A percentile compares a stretch with the other conserved stretches of the same genome.
phyloP scores from a whole-genome alignment of 2,113 vertebrate species.

The Osmerus eperlanus region DNA sequence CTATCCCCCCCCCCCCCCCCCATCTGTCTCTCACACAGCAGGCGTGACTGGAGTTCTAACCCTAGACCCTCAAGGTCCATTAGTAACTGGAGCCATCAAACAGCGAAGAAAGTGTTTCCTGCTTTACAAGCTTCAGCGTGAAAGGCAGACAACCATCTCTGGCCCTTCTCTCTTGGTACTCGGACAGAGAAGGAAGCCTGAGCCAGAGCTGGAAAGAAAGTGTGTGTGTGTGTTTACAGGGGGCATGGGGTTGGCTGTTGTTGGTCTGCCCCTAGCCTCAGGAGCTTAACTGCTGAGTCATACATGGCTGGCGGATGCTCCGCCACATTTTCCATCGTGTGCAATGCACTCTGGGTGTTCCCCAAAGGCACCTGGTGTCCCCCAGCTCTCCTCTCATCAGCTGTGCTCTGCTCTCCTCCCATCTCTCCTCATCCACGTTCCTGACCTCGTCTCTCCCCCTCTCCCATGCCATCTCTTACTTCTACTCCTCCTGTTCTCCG shows the following conservation, averaged over 20 bases:
- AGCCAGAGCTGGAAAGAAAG: slow-evolving; percentile 6
- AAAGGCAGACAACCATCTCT: too few species aligned
- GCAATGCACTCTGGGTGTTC: not conserved
- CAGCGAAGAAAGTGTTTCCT: too few species aligned
- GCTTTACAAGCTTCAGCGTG: too few species aligned
- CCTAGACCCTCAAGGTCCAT: slow-evolving; percentile 14
- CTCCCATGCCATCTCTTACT: not conserved
- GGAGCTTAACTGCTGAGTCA: not conserved
- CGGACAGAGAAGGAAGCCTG: slow-evolving; percentile 7
- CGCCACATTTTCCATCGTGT: not conserved
- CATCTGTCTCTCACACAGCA: not conserved
- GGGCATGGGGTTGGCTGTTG: not conserved
- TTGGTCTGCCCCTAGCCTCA: not conserved
- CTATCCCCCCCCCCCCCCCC: not conserved
- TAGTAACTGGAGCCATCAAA: not conserved
- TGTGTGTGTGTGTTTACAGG: not conserved
- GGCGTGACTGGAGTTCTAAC: not conserved
- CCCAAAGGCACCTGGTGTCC: not conserved
- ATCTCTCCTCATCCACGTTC: slow-evolving; percentile 8
- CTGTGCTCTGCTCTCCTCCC: slow-evolving; percentile 4
- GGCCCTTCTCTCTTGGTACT: not conserved
- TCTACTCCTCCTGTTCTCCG: not conserved
- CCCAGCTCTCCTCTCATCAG: not conserved
- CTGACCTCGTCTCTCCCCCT: not conserved
- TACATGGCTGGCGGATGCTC: not conserved